These are phyloP conservation scores for Fregetta grallaria DNA, from an alignment of 2,113 vertebrate genomes.

Conservation along the genomic window DNA sequence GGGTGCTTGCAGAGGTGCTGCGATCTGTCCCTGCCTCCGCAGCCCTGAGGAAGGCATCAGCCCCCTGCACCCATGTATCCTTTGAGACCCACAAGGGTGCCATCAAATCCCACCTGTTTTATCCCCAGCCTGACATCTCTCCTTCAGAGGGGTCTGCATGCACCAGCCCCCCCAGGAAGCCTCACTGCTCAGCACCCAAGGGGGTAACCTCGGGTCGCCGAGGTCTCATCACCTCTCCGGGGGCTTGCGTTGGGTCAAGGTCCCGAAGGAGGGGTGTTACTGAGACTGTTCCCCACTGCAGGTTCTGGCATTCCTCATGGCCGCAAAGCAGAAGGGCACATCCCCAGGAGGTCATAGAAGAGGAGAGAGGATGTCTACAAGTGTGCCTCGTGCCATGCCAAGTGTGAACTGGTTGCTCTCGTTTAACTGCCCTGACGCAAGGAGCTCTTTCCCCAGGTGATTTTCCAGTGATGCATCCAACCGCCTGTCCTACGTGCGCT, in stretches of 20 bases:
- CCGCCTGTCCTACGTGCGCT: fast-evolving
- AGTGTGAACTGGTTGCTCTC: neutral
- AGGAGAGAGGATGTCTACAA: neutral
- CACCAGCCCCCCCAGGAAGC: neutral
- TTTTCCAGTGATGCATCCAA: neutral
- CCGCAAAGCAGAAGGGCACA: neutral
- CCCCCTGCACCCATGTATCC: neutral
- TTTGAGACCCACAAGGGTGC: neutral
- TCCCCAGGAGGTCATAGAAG: neutral
- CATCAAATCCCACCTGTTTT: neutral
- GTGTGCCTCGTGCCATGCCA: fast-evolving
- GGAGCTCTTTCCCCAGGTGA: neutral
- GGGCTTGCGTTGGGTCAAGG: fast-evolving
- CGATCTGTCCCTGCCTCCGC: neutral
- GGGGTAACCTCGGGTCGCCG: fast-evolving
- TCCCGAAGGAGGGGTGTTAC: neutral
- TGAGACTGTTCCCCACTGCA: neutral
- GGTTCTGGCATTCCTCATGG: neutral
- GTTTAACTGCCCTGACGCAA: neutral
- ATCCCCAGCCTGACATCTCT: neutral
- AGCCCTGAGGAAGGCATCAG: neutral
- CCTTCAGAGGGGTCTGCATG: neutral
- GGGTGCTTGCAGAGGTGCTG: neutral
- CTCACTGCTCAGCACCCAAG: neutral
- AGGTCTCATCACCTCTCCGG: neutral